These are phyloP conservation scores for Caenorhabditis virilis DNA, from an alignment of 2,888 invertebrate genomes.

Conservation along the genomic window DNA sequence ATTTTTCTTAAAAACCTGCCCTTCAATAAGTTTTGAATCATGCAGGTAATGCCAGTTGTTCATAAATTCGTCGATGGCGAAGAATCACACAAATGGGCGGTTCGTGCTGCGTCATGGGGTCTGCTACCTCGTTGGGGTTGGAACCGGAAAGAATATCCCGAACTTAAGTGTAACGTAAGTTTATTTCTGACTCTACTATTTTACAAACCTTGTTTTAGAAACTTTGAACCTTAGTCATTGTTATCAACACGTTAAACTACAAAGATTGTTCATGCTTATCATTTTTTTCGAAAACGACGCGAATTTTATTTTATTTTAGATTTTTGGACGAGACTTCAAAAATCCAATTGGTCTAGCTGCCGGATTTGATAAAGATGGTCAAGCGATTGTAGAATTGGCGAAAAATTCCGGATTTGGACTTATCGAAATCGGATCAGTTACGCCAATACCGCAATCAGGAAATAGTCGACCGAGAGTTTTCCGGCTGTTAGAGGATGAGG, in stretches of 20 bases:
- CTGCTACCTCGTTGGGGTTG: slow-evolving; percentile 55
- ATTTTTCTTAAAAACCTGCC: not conserved
- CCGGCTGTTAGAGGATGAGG: slow-evolving; percentile 81
- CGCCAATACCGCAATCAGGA: slow-evolving; percentile 88
- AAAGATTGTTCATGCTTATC: no score
- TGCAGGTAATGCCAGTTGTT: slow-evolving; percentile 59
- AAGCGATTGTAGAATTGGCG: slow-evolving; percentile 36
- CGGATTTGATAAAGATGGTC: slow-evolving; percentile 85
- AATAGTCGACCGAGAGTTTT: slow-evolving; percentile 92
- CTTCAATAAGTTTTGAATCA: not conserved
- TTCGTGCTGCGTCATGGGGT: slow-evolving; percentile 58
- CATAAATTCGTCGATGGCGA: slow-evolving; percentile 61
- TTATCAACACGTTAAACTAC: no score
- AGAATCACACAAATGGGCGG: slow-evolving; percentile 57
- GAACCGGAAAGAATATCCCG: slow-evolving; percentile 61
- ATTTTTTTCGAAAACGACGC: no score
- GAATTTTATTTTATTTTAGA: slow-evolving; percentile 5
- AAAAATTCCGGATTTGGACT: slow-evolving; percentile 84
- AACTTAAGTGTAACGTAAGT: slow-evolving; percentile 49
- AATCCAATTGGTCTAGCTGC: slow-evolving; percentile 96
- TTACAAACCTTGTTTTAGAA: not conserved
- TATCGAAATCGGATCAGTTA: slow-evolving; percentile 87
- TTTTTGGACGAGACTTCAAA: slow-evolving; percentile 74
- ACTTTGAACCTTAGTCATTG: no score
- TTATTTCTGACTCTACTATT: not conserved